These are phyloP conservation scores for Archilochus colubris DNA, from an alignment of 2,113 vertebrate genomes.

Conservation along the genomic window DNA sequence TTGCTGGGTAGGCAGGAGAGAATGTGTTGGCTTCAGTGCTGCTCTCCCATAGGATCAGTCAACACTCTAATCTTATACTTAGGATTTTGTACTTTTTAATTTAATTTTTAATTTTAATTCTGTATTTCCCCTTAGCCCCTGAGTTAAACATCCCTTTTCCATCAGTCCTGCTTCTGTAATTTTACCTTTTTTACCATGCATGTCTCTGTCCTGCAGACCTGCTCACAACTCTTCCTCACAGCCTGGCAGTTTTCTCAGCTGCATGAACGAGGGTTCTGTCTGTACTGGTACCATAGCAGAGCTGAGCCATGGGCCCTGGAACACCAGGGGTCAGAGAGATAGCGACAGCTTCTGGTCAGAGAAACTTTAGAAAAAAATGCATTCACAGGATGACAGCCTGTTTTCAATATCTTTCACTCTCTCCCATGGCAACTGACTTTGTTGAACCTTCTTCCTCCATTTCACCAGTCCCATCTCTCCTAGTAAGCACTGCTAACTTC, in stretches of 20 bases:
- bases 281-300: rapidly evolving
- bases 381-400: neutral
- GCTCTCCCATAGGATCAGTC: neutral
- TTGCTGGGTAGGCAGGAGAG: neutral
- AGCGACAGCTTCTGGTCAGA: neutral
- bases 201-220: neutral
- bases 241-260: neutral
- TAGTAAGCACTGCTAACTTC: neutral
- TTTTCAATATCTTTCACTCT: neutral
- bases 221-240: neutral
- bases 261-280: neutral
- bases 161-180: neutral
- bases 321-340: neutral
- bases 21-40: rapidly evolving
- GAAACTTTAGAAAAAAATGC: neutral
- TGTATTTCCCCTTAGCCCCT: neutral
- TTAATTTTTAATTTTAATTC: neutral
- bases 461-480: neutral
- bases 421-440: neutral
- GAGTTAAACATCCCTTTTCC: neutral
- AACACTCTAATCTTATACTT: neutral
- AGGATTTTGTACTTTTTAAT: neutral
- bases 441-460: neutral
- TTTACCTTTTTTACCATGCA: neutral
- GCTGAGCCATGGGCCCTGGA: neutral